Conservation (phyloP, 2,888 invertebrate genomes). For the Stenolophus ochropezus region DNA sequence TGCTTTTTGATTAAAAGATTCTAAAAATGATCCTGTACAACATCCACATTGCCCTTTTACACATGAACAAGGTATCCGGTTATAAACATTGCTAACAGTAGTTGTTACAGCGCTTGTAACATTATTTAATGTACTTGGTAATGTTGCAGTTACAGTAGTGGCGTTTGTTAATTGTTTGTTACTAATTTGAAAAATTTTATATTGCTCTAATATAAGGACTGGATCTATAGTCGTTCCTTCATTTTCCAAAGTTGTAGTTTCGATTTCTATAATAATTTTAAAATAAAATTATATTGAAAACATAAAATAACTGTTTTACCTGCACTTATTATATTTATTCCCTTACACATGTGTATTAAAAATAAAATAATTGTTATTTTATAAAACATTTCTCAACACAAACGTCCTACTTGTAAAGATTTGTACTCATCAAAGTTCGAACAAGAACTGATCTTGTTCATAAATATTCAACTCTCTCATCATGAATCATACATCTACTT, state of each 20-base stretch:
- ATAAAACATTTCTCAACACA: neutral
- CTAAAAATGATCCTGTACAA: constrained; percentile 82
- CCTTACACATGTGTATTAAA: neutral
- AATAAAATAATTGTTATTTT: neutral
- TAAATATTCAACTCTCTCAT: neutral
- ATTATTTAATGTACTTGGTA: neutral
- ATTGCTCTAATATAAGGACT: neutral
- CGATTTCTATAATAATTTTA: neutral
- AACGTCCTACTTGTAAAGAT: neutral
- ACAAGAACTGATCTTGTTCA: constrained; percentile 13
- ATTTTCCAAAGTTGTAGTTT: neutral
- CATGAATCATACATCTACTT: constrained; percentile 14
- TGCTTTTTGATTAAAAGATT: constrained; percentile 82
- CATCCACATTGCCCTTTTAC: constrained; percentile 83
- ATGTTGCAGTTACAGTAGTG: neutral
- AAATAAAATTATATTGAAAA: neutral
- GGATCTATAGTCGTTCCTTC: constrained; percentile 6
- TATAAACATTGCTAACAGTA: constrained; percentile 65
- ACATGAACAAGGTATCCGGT: constrained; percentile 81
- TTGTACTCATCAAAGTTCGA: neutral
- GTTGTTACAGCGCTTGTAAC: no score
- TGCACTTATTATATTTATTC: neutral
- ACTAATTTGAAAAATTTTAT: neutral
- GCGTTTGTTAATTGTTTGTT: constrained; percentile 27
- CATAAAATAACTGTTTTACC: neutral